These are phyloP conservation scores for Darevskia mixta DNA, from an alignment of 2,797 vertebrate species.

Conservation along the genomic window DNA sequence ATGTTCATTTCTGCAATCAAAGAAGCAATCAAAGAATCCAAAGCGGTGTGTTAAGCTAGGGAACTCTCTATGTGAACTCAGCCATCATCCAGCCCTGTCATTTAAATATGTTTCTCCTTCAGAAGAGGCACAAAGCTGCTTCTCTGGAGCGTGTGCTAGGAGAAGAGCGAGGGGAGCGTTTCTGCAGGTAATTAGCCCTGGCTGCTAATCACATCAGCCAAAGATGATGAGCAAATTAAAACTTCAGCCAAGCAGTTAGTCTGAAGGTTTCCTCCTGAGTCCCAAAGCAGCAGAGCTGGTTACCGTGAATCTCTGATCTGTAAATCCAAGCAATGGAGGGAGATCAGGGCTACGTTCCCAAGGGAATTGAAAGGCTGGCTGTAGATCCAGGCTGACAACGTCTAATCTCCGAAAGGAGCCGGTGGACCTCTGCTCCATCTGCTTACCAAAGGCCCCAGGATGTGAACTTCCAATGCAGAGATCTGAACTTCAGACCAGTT, in stretches of 20 bases:
- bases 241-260: conserved; percentile 42
- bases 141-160: conserved; percentile 32
- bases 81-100: not conserved
- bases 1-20: conserved; percentile 7
- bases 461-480: conserved; percentile 18
- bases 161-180: conserved; percentile 48
- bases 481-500: not conserved
- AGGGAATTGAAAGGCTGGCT: not conserved
- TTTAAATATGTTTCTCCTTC: conserved; percentile 28
- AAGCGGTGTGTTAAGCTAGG: not conserved
- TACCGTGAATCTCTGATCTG: conserved; percentile 36
- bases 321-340: conserved; percentile 22
- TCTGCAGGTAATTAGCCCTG: conserved; percentile 63
- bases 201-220: conserved; percentile 66
- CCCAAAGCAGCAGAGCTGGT: conserved; percentile 48
- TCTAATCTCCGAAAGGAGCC: not conserved
- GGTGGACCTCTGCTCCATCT: fast-evolving
- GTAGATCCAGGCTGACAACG: not conserved
- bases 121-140: conserved; percentile 43
- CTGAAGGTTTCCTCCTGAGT: conserved; percentile 33
- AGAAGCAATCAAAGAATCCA: not conserved
- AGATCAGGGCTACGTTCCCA: not conserved
- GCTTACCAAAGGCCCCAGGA: not conserved
- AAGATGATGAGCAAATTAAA: conserved; percentile 66
- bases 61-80: conserved; percentile 31